phyloP scores from a whole-genome alignment of 2,888 invertebrate genomes.

The Brachyopa scutellaris region DNA sequence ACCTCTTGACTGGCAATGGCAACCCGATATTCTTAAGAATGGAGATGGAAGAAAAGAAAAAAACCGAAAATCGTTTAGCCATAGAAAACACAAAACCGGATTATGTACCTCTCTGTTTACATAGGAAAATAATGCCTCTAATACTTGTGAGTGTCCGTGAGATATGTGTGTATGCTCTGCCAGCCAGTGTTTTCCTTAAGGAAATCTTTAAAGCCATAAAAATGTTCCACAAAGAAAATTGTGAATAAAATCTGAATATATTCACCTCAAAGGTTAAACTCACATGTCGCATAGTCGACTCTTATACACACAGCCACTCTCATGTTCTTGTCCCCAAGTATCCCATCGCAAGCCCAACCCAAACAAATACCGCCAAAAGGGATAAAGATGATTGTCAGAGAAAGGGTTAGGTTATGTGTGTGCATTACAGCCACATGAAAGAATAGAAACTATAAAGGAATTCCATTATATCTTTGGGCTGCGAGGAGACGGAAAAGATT shows the following conservation, averaged over 20 bases:
- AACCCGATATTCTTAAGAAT: constrained; percentile 47
- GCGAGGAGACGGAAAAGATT: constrained; percentile 49
- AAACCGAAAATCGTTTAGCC: constrained; percentile 61
- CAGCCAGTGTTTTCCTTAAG: constrained; percentile 31
- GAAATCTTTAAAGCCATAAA: constrained; percentile 72
- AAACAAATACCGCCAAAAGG: constrained; percentile 60
- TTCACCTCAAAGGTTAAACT: constrained; percentile 72
- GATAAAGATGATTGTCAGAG: constrained; percentile 47
- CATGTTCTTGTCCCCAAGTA: no score
- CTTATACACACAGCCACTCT: background rate
- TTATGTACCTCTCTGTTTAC: constrained; percentile 60
- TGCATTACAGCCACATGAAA: constrained; percentile 52
- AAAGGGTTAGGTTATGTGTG: constrained; percentile 38
- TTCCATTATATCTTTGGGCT: constrained; percentile 55
- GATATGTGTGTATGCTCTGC: constrained; percentile 33
- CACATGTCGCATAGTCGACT: constrained; percentile 63
- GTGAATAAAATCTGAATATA: constrained; percentile 68
- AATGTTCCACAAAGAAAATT: constrained; percentile 68
- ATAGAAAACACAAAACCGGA: constrained; percentile 50
- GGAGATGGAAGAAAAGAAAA: background rate
- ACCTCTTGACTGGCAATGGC: constrained; percentile 55
- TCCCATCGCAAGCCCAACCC: constrained; percentile 4
- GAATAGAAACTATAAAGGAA: constrained; percentile 62
- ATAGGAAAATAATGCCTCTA: constrained; percentile 60
- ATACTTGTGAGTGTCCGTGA: constrained; percentile 62